Base-by-base conservation (phyloP, 2,888 invertebrate species). In the Dicyrtoma fusca region DNA sequence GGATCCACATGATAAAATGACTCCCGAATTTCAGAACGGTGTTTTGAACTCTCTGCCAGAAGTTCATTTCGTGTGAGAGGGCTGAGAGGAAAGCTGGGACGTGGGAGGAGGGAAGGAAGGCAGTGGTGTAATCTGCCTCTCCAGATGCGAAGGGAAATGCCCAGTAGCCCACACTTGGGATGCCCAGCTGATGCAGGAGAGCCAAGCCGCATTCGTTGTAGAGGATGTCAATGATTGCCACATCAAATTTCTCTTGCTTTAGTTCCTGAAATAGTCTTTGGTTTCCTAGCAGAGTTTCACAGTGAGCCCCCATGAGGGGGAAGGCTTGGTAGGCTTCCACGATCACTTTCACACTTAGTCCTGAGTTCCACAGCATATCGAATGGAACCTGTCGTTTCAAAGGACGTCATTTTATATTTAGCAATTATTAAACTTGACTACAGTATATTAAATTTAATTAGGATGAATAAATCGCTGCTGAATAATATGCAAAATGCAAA, bases 81-180 rank as follows among this genome's bases (percentile, higher is more conserved):
- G 80, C 78, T 6, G 82, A 81, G 75, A 82, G 79, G 69, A 82
- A 81, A 44, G 76, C 71, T 1, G 82, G 82, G n/a, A 81, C 78
- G 45, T 81, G 77, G 0, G 82, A 81, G 0, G 79, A 65, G 0
- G 82, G 81, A 14, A 81, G 76, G 69, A 81, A 81, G 14, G 82
- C 81, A n/a, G 82, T 81, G 2, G 82, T 82, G 76, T 81, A 82
- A 73, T 82, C 82, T 0, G 81, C 79, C 65, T 82, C 82, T 4
- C 82, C 82, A 0, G 81, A 81, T 14, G 80, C 79, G 57, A 81
- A 81, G 1, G 82, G 81, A 57, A 82, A 81, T 1, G 82, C 82
- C 82, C 82, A 82, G 75, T 82, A 82, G 13, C 81, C 82, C 17
- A 82, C 80, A 8, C 81, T 75, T n/a, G 82, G 82, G 14, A 82